Base-by-base conservation (phyloP, 2,797 vertebrate species). In the Harpagifer antarcticus region DNA sequence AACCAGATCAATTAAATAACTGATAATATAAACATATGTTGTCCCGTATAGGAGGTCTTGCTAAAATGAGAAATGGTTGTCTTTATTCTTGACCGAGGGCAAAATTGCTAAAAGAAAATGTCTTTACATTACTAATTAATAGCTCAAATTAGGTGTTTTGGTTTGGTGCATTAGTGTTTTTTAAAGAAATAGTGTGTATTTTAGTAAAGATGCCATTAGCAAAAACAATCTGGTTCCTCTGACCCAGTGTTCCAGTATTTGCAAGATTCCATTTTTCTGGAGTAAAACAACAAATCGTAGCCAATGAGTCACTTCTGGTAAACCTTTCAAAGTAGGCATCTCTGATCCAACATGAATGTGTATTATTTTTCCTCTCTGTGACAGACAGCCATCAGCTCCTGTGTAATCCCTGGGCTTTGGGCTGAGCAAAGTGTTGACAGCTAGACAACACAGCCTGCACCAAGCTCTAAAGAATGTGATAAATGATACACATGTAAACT, bases 401-500 rank as follows among this genome's bases (percentile, higher is more conserved):
- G 53, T 77, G 62, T 89, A 90, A 92, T 91, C 85, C 86, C 47
- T 27, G 47, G 70, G 83, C 78, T 89, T 88, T 76, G 54, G 74
- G 57, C 63, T 5, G 20, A 78, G 74, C 73, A 56, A 68, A 10
- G 86, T 81, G 89, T 86, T 89, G 87, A 92, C 85, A 90, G 85
- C 69, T 57, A 89, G 79, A 89, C 81, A 86, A 85, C 87, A 78
- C 87, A 86, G 86, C 83, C 74, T 83, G 82, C 52, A 44, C 54
- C n/a, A 1, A 15, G 17, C 64, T 78, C 63, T 58, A 57, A 79
- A 72, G 58, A 71, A 78, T 62, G 75, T 85, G 88, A 60, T 86
- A 88, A 89, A 86, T 82, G 87, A 88, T 84, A 81, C 68, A 74
- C 37, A 79, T 86, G 85, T 88, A 87, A 86, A 88, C 68, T 76